Percentiles rank a stretch among this genome's conserved stretches.
phyloP scores from a whole-genome alignment of 2,113 vertebrate species.

The Aleadryas rufinucha region DNA sequence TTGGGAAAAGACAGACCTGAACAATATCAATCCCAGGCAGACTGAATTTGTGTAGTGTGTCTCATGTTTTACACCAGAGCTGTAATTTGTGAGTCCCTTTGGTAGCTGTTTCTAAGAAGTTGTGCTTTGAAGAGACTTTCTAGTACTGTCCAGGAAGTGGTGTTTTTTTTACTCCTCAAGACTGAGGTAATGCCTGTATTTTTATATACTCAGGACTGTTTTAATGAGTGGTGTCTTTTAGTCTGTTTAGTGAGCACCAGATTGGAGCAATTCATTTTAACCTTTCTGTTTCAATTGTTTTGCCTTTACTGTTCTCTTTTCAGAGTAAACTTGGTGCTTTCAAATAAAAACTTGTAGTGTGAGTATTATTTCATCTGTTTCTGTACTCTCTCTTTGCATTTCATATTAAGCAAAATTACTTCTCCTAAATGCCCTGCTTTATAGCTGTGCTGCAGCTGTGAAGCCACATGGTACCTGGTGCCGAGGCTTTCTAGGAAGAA shows the following conservation, averaged over 20 bases:
- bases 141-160: neutral
- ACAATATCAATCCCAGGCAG: rapidly evolving
- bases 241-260: neutral
- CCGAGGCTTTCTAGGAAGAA: neutral
- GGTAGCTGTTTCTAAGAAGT: neutral
- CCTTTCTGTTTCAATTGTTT: neutral
- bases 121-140: neutral
- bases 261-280: neutral
- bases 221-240: neutral
- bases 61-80: neutral
- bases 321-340: neutral
- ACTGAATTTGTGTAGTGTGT: neutral
- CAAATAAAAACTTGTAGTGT: neutral
- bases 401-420: neutral
- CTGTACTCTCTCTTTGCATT: neutral
- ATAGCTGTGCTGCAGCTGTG: neutral
- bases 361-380: neutral
- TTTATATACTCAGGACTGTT: neutral
- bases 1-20: neutral
- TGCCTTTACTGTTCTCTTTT: neutral
- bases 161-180: neutral
- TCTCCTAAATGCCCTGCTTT: neutral
- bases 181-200: neutral
- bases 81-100: neutral
- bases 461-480: neutral